phyloP scores from a whole-genome alignment of 2,888 invertebrate genomes.

The Rhaphigaster nebulosa region DNA sequence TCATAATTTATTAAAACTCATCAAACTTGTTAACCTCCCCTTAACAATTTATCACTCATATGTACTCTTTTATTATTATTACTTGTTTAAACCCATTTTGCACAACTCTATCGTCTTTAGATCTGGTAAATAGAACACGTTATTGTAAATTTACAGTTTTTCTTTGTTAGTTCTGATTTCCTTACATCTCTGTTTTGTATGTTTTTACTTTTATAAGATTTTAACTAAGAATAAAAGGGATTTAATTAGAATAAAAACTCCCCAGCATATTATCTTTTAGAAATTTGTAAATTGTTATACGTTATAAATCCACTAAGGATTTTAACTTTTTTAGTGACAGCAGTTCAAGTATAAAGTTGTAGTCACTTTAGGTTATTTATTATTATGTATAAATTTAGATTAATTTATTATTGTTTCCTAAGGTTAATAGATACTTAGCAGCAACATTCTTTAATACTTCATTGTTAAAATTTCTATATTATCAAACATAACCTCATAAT shows the following conservation, averaged over 20 bases:
- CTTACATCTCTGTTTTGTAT: neutral
- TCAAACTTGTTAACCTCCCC: neutral
- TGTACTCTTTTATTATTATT: neutral
- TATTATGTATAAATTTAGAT: neutral
- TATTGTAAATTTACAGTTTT: neutral
- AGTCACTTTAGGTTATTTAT: neutral
- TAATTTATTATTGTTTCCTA: conserved; percentile 16
- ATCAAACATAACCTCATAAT: neutral
- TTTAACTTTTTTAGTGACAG: neutral
- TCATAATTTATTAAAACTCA: neutral
- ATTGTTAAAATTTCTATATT: neutral
- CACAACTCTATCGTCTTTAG: neutral
- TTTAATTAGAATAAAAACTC: neutral
- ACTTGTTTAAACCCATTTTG: neutral
- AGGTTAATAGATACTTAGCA: neutral
- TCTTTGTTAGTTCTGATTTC: neutral
- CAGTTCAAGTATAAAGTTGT: neutral
- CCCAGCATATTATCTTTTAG: neutral
- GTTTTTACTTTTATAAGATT: conserved; percentile 42
- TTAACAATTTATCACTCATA: neutral
- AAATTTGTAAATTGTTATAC: neutral
- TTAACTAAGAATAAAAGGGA: neutral
- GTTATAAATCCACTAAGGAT: neutral
- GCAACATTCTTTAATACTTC: neutral
- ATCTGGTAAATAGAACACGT: neutral